Evolutionary conservation across 2,113 vertebrate genomes (phyloP).

Genomic region (Scytalopus superciliaris): DNA sequence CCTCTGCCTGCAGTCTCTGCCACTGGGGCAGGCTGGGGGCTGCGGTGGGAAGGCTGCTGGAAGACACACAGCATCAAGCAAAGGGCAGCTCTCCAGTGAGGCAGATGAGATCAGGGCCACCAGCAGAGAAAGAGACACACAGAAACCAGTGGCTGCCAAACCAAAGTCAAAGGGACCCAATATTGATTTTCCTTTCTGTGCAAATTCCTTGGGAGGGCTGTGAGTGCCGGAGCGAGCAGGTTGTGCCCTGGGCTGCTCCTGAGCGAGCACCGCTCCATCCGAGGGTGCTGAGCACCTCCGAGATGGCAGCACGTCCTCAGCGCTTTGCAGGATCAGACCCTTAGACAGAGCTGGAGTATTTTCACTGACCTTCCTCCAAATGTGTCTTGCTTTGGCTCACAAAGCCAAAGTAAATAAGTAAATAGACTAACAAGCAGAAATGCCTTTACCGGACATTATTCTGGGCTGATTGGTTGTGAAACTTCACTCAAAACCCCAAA

Average conservation of each 20-base stretch:
- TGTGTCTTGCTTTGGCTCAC: background rate
- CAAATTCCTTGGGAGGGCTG: background rate
- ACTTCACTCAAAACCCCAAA: conserved; percentile 81
- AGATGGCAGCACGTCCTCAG: background rate
- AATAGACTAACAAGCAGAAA: conserved; percentile 63
- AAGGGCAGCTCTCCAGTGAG: background rate
- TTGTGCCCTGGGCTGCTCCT: background rate
- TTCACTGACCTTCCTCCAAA: conserved; percentile 30
- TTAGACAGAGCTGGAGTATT: background rate
- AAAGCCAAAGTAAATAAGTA: conserved; percentile 61
- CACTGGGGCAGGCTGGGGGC: background rate
- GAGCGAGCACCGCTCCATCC: fast-evolving
- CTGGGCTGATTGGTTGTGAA: conserved; percentile 80
- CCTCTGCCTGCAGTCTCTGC: background rate
- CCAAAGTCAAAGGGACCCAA: background rate
- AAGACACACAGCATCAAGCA: background rate
- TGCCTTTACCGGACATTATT: conserved; percentile 74
- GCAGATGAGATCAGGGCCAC: conserved; percentile 25
- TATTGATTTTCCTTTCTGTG: background rate
- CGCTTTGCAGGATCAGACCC: background rate
- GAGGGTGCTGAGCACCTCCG: background rate
- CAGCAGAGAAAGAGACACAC: conserved; percentile 18
- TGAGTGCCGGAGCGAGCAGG: fast-evolving
- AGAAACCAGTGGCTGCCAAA: conserved; percentile 6
- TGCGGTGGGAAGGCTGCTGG: background rate